Evolutionary conservation across 1,140 invertebrate genomes (phyloP).

Genomic region (Micrasema longulum): DNA sequence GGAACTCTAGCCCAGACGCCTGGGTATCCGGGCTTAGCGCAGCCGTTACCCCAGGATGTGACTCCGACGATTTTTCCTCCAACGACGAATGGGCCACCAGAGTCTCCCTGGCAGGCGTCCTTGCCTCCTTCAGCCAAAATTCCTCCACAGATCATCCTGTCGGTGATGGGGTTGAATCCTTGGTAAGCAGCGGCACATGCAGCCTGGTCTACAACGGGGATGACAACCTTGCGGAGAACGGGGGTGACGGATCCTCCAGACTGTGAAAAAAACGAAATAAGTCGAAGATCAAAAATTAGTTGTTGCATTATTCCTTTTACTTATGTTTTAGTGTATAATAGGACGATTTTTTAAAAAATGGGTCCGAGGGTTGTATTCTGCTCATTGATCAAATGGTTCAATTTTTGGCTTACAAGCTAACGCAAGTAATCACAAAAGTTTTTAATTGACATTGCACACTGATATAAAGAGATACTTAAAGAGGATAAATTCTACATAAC

Average conservation of each 20-base stretch:
- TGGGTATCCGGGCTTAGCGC: constrained; percentile 64
- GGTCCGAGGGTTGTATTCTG: too few species aligned
- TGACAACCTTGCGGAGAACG: constrained; percentile 58
- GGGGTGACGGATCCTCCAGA: constrained; percentile 50
- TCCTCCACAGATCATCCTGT: constrained; percentile 80
- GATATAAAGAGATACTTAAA: too few species aligned
- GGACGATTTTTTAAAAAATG: too few species aligned
- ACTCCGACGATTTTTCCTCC: constrained; percentile 68
- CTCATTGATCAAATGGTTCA: too few species aligned
- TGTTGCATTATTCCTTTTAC: too few species aligned
- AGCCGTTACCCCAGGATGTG: constrained; percentile 66
- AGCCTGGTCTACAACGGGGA: constrained; percentile 60
- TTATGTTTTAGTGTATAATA: too few species aligned
- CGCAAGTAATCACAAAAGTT: too few species aligned
- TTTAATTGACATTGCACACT: too few species aligned
- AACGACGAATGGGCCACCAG: constrained; percentile 72
- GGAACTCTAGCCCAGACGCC: constrained; percentile 69
- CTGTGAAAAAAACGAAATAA: constrained; percentile 6
- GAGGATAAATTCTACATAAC: too few species aligned
- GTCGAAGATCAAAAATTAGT: too few species aligned
- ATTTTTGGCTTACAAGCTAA: too few species aligned
- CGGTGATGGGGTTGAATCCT: constrained; percentile 62
- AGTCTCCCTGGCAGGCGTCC: constrained; percentile 76
- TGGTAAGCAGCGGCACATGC: constrained; percentile 58
- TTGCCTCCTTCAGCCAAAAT: background rate